Evolutionary conservation across 2,113 vertebrate species (phyloP), one percentile per base, ranked within the genome.

Genomic region (Peucedramus taeniatus): DNA sequence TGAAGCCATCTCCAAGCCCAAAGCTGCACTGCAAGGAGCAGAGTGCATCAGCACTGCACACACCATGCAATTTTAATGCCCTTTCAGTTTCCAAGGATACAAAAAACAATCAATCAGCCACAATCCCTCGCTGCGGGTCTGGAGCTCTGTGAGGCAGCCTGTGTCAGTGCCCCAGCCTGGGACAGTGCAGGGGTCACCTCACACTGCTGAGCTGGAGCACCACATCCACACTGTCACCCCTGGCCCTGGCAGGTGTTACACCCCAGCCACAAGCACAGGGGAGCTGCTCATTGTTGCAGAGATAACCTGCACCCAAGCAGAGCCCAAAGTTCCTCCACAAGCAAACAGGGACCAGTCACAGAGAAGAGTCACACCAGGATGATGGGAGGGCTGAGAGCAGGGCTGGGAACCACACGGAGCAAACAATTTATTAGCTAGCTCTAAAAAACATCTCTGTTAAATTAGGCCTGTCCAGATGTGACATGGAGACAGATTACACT

Each of bases 21-120:
- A 7, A 56, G 75, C 82, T 74, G 68, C 45, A 18, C 57, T 39
- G 11, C 1, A 12, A 77, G 89, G 69, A 95, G 54, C 23, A 64
- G 87, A 83, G 82, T 40, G 47, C 89, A 64, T 66, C 79, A 71
- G 77, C 79, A 13, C 35, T 19, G 71, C 69, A 30, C 23, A 5
- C 60, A 51, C 77, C 59, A 93, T 95, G 92, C 88, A 95, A 94
- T 94, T 93, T 96, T 95, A 93, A 90, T 96, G 95, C 80, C 87
- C 89, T 92, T 81, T 93, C 89, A 35, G 95, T 97, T 94, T 90
- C 93, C 94, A 96, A 79, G 96, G 96, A 90, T 94, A 96, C 91
- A 79, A 89, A 91, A 95, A 27, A 5, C 78, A 78, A 87, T 92
- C 94, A 82, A 80, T 94, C 79, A 24, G 27, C 15, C 33, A 59